Base-by-base conservation (phyloP, 2,113 vertebrate species). In the human (Homo sapiens) region DNA sequence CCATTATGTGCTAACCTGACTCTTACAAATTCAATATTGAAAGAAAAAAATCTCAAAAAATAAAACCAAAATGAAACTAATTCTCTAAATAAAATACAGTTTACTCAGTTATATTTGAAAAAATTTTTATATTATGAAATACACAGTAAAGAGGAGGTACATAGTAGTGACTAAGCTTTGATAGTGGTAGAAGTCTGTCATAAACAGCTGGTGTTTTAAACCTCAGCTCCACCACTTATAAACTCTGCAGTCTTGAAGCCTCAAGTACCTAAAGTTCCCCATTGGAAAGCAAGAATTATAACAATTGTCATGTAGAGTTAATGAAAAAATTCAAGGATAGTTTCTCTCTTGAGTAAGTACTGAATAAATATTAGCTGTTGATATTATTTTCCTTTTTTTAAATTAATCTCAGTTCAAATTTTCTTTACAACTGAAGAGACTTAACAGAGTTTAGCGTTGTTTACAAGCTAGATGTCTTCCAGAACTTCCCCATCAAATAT, bases 131-230 rank as follows among this genome's bases (percentile, higher is more conserved):
- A 70, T 59, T 93, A 6, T 76, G 59, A 72, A 75, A 82, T 52
- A 86, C 14, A 78, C 5, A 82, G 3, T 78, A 52, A 87, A 93
- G 17, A 43, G 43, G 7, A 73, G 27, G 30, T 59, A 0, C 35
- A 4, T 40, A 13, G 30, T 40, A 16, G 3, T 13, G 8, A 16
- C 59, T 48, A 66, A 45, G 7, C 5, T 84, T 12, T 85, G 6
- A 3, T 32, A 32, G 2, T 35, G 1, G 6, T n/a, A 32, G 23
- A 87, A 5, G 1, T 52, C 1, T 25, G 3, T 57, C 35, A 87
- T 8, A 59, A 93, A 20, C 2, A 40, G 9, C 7, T 25, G 17
- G 0, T 66, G 25, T 57, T 75, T 2, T 64, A 64, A 66, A 78
- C 25, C 10, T 55, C 40, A 83, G 23, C 2, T 20, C 1, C 2